Conservation (phyloP, 1,140 invertebrate genomes). For the Melanaphis sacchari region DNA sequence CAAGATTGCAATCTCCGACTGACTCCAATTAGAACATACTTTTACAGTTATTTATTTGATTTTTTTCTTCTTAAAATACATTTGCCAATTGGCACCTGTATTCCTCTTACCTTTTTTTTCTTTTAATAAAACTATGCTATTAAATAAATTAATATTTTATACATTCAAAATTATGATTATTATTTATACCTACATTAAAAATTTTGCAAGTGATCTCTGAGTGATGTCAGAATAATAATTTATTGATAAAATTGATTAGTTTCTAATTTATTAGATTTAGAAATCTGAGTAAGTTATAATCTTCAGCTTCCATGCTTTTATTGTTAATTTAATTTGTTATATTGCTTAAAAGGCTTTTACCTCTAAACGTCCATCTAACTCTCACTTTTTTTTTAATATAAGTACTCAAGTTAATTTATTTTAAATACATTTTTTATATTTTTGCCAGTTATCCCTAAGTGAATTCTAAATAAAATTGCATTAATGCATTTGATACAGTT, state of each 20-base stretch:
- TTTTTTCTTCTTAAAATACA: background rate
- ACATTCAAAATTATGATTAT: background rate
- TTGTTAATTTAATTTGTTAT: background rate
- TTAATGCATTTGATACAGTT: too few species aligned
- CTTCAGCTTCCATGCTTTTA: background rate
- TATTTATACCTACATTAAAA: too few species aligned
- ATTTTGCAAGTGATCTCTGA: background rate
- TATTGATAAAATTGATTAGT: background rate
- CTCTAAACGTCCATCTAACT: too few species aligned
- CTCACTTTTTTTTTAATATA: too few species aligned
- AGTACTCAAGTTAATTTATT: too few species aligned
- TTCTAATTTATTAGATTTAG: background rate
- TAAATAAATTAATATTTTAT: background rate
- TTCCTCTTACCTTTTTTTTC: background rate
- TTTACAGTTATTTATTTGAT: background rate
- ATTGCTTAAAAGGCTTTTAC: background rate
- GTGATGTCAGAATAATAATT: background rate
- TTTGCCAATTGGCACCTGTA: background rate
- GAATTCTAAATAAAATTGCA: too few species aligned
- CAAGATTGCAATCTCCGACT: background rate
- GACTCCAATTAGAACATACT: background rate
- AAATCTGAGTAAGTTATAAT: background rate
- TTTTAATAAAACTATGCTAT: background rate
- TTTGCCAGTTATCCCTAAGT: too few species aligned
- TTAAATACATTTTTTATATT: too few species aligned